phyloP scores from a whole-genome alignment of 2,888 invertebrate genomes.

The Drosophila fungiperda region DNA sequence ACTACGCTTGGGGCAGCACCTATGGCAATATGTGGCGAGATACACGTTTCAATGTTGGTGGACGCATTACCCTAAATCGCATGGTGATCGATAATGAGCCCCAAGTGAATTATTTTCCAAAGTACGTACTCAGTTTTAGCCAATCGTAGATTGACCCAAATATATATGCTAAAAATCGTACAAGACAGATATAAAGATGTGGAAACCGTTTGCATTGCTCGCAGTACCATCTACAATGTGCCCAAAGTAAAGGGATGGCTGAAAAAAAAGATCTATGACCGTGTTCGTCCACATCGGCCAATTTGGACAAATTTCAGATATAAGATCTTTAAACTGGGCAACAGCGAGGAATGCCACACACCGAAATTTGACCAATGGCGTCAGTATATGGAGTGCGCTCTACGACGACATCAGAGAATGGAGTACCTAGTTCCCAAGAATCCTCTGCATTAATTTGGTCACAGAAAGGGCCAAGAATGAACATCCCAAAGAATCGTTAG shows the following conservation, averaged over 20 bases:
- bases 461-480: not conserved
- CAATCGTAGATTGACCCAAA: not conserved
- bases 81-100: not conserved
- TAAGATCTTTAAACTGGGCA: slow-evolving; percentile 3
- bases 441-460: slow-evolving; percentile 17
- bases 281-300: not conserved
- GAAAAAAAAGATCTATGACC: not conserved
- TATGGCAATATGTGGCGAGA: slow-evolving; percentile 1
- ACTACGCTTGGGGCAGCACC: not conserved
- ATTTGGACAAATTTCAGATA: slow-evolving; percentile 13
- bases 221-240: not conserved
- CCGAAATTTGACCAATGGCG: not conserved
- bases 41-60: slow-evolving; percentile 1
- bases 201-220: not conserved
- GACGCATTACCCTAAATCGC: not conserved
- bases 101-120: not conserved
- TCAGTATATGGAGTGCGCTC: slow-evolving; percentile 6
- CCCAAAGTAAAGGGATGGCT: not conserved
- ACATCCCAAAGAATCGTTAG: not conserved
- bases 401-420: slow-evolving; percentile 19
- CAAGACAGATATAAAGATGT: not conserved
- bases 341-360: slow-evolving; percentile 15
- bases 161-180: not conserved
- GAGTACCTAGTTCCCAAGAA: slow-evolving; percentile 29
- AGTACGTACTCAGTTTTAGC: not conserved